These are phyloP conservation scores for Periophthalmus magnuspinnatus DNA, from an alignment of 2,797 vertebrate genomes.

Conservation along the genomic window DNA sequence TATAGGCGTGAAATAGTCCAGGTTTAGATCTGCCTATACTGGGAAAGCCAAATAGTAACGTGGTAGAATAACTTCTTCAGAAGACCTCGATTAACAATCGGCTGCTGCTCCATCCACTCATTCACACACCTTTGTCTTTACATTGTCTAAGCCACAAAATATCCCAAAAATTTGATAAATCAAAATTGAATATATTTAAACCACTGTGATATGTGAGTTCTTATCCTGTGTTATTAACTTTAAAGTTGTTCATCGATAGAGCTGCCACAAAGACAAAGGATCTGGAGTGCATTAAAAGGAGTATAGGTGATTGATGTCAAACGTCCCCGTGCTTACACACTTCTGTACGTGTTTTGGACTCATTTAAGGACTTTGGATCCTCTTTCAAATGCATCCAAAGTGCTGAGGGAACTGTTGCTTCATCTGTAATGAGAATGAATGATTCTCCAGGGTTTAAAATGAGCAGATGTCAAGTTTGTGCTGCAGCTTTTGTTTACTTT, in stretches of 20 bases:
- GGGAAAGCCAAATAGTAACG: too few species aligned
- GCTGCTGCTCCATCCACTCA: too few species aligned
- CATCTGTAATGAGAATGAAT: slow-evolving; percentile 10
- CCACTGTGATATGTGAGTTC: background rate
- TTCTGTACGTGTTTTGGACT: slow-evolving; percentile 1
- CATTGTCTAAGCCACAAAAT: too few species aligned
- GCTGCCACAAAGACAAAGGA: background rate
- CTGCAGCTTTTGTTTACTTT: background rate
- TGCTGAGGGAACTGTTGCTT: background rate
- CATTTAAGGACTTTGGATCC: background rate
- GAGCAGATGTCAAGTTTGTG: slow-evolving; percentile 6
- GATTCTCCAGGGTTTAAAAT: slow-evolving; percentile 1
- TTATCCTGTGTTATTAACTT: background rate
- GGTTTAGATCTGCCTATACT: too few species aligned
- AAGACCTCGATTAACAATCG: too few species aligned
- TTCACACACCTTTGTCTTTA: too few species aligned
- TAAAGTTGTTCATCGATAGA: background rate
- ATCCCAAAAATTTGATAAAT: too few species aligned
- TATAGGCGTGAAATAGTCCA: too few species aligned
- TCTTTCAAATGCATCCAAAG: slow-evolving; percentile 1
- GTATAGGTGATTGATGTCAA: background rate
- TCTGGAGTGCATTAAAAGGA: slow-evolving; percentile 5
- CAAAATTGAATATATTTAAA: too few species aligned
- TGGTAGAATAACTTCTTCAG: too few species aligned
- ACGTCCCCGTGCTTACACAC: slow-evolving; percentile 1